phyloP scores from a whole-genome alignment of 2,888 invertebrate species.

The Amblyteles armatorius region DNA sequence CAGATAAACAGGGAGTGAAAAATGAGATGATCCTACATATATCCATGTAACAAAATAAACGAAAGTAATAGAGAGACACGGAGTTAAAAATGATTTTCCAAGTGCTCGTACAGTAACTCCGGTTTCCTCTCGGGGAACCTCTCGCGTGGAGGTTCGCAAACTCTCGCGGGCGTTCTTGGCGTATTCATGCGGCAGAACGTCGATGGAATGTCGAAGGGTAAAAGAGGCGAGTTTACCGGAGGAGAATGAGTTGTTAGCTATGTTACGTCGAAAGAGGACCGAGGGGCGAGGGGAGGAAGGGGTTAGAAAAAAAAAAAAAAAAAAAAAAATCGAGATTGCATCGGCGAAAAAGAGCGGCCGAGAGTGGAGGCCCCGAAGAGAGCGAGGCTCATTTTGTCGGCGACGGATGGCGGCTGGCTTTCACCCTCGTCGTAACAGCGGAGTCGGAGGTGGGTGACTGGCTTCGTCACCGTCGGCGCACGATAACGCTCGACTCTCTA shows the following conservation, averaged over 20 bases:
- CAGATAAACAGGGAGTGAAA: not conserved
- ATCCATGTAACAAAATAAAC: too few species aligned
- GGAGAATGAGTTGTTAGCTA: constrained; percentile 26
- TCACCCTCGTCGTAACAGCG: constrained; percentile 63
- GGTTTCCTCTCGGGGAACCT: not conserved
- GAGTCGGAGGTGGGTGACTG: constrained; percentile 61
- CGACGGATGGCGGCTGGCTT: constrained; percentile 74
- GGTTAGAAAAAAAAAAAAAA: not conserved
- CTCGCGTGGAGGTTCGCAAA: not conserved
- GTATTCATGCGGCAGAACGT: constrained; percentile 14
- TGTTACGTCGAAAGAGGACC: constrained; percentile 16
- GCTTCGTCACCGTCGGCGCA: constrained; percentile 64
- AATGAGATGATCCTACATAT: not conserved
- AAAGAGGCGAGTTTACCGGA: constrained; percentile 45
- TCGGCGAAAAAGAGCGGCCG: constrained; percentile 62
- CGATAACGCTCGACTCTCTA: constrained; percentile 59
- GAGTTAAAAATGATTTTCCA: constrained; percentile 25
- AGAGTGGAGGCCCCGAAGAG: constrained; percentile 63
- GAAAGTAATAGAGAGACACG: too few species aligned
- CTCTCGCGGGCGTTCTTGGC: constrained; percentile 9
- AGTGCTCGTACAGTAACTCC: constrained; percentile 16
- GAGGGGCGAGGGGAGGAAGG: constrained; percentile 16
- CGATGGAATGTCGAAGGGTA: constrained; percentile 36
- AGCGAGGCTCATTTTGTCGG: constrained; percentile 84
- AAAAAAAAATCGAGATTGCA: constrained; percentile 57